These are phyloP conservation scores for Gari tellinella DNA, from an alignment of 2,888 invertebrate genomes.

Conservation along the genomic window DNA sequence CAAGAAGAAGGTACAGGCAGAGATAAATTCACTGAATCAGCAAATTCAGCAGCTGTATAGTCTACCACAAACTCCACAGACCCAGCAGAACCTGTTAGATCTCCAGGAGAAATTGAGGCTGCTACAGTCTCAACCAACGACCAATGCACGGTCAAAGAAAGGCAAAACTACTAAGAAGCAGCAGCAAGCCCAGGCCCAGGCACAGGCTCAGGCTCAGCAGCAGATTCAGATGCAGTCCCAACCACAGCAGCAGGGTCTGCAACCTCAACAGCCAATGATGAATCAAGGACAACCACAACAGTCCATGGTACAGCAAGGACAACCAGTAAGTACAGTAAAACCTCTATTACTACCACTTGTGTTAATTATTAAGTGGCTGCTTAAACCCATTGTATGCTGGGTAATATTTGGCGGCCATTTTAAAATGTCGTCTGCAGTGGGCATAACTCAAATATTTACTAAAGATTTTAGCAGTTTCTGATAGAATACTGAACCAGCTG, in stretches of 20 bases:
- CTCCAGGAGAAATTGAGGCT: slow-evolving; percentile 79
- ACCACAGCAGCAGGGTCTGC: slow-evolving; percentile 15
- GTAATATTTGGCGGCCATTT: too few relatives aligned
- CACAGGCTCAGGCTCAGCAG: slow-evolving; percentile 32
- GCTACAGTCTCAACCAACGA: slow-evolving; percentile 77
- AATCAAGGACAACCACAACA: slow-evolving; percentile 7
- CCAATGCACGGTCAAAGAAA: slow-evolving; percentile 68
- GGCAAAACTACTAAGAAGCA: slow-evolving; percentile 8
- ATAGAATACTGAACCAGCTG: too few relatives aligned
- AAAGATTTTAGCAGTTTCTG: too few relatives aligned
- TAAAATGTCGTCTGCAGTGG: too few relatives aligned
- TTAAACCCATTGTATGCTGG: too few relatives aligned
- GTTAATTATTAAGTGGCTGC: too few relatives aligned
- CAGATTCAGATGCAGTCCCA: slow-evolving; percentile 24
- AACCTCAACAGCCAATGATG: neutral
- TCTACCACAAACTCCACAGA: slow-evolving; percentile 80
- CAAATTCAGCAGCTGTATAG: slow-evolving; percentile 79
- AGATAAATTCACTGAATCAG: slow-evolving; percentile 77
- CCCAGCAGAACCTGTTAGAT: slow-evolving; percentile 81
- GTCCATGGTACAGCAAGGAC: slow-evolving; percentile 17
- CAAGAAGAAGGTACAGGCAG: slow-evolving; percentile 64
- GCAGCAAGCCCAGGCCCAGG: slow-evolving; percentile 29
- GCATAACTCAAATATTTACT: too few relatives aligned
- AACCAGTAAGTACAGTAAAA: slow-evolving; percentile 2
- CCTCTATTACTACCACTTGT: too few relatives aligned